These are phyloP conservation scores for Dipodomys spectabilis DNA, from an alignment of 2,113 vertebrate species.

Conservation along the genomic window DNA sequence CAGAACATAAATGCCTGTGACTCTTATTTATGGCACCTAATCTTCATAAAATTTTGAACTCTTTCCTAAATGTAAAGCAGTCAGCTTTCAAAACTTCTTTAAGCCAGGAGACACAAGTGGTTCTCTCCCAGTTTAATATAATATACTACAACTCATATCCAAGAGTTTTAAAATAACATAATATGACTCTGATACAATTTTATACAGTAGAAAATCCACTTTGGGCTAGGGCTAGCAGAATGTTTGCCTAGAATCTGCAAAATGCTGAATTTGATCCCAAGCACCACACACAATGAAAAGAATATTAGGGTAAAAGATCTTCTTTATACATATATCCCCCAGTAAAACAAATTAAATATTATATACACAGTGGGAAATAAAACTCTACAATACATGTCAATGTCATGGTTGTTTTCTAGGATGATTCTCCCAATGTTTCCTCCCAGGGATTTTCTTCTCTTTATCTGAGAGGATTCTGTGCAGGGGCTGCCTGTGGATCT, in stretches of 20 bases:
- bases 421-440: constrained; percentile 90
- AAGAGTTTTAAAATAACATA: not conserved
- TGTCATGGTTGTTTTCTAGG: constrained; percentile 93
- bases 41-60: not conserved
- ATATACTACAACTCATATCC: not conserved
- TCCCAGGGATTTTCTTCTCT: constrained; percentile 88
- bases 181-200: constrained; percentile 2
- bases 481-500: constrained; percentile 78
- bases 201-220: not conserved
- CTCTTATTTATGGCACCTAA: constrained; percentile 14
- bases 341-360: constrained; percentile 95
- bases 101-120: not conserved
- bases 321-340: constrained; percentile 92
- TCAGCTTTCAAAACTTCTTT: constrained; percentile 33
- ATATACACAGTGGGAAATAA: constrained; percentile 94
- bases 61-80: not conserved
- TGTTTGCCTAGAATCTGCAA: not conserved
- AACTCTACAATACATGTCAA: constrained; percentile 94
- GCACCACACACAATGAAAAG: not conserved
- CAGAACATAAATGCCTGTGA: not conserved
- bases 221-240: not conserved
- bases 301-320: not conserved
- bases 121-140: not conserved
- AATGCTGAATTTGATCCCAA: not conserved
- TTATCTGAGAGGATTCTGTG: constrained; percentile 80